These are phyloP conservation scores for Sinotaia quadrata DNA, from an alignment of 2,888 invertebrate species.

Conservation along the genomic window DNA sequence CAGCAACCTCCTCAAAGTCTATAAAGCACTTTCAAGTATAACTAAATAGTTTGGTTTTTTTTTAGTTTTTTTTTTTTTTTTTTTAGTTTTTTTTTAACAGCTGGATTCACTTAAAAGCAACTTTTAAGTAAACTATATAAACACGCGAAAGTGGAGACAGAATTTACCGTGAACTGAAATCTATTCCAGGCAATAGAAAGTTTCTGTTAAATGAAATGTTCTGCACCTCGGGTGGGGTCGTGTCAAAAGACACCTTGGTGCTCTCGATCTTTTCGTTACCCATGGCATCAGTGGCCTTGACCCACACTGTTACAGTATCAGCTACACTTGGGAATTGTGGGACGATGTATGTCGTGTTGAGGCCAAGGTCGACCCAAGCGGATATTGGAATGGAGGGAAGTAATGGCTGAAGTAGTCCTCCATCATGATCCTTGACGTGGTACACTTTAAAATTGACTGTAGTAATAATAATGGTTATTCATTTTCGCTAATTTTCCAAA, in stretches of 20 bases:
- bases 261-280: conserved; percentile 28
- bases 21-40: no score
- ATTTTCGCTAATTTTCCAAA: no score
- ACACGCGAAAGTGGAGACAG: no score
- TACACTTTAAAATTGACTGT: conserved; percentile 38
- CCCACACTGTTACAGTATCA: conserved; percentile 40
- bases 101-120: no score
- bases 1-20: no score
- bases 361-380: conserved; percentile 1
- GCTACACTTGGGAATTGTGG: conserved; percentile 21
- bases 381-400: background rate
- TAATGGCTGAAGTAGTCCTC: background rate
- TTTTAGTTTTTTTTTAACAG: no score
- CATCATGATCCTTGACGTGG: conserved; percentile 15
- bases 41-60: no score
- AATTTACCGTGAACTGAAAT: conserved; percentile 27
- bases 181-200: background rate
- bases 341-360: conserved; percentile 7
- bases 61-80: no score
- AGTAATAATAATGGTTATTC: background rate
- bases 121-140: no score
- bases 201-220: background rate
- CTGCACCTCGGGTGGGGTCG: conserved; percentile 26
- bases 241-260: conserved; percentile 39
- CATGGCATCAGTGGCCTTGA: conserved; percentile 41